Percentiles rank a stretch among this genome's conserved stretches.
Conservation (phyloP, 2,797 vertebrate genomes). For the Diceros bicornis region DNA sequence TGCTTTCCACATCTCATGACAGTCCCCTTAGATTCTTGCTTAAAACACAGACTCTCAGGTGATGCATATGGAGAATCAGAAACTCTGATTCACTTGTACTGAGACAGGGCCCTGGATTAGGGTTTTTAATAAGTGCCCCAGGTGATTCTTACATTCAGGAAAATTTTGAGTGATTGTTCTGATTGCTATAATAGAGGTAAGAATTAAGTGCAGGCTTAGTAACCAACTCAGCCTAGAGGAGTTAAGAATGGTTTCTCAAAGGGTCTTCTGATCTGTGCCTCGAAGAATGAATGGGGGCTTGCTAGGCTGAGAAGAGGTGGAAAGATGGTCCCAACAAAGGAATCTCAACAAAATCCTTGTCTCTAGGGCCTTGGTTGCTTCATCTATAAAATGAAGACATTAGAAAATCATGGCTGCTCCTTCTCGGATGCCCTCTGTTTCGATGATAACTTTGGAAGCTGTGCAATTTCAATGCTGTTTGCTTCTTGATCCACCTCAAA, state of each 20-base stretch:
- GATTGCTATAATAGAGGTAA: not conserved
- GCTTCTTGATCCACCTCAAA: not conserved
- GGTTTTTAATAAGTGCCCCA: not conserved
- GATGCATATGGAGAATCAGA: not conserved
- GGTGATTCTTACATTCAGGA: not conserved
- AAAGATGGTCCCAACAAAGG: not conserved
- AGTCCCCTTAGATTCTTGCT: not conserved
- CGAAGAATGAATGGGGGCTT: not conserved
- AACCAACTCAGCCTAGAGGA: not conserved
- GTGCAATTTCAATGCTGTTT: not conserved
- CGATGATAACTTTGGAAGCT: not conserved
- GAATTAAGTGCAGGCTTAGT: not conserved
- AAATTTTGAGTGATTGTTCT: not conserved
- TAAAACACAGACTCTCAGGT: not conserved
- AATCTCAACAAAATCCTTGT: not conserved
- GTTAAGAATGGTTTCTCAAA: not conserved
- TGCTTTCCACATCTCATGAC: not conserved
- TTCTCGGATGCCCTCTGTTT: not conserved
- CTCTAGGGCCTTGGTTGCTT: not conserved
- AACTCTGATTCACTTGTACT: not conserved
- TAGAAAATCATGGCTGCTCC: not conserved
- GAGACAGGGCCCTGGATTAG: not conserved
- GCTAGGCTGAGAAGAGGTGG: not conserved
- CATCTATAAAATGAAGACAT: not conserved
- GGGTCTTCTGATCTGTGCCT: not conserved